Evolutionary conservation across 2,888 invertebrate species (phyloP).

Genomic region (Lithodes maja): DNA sequence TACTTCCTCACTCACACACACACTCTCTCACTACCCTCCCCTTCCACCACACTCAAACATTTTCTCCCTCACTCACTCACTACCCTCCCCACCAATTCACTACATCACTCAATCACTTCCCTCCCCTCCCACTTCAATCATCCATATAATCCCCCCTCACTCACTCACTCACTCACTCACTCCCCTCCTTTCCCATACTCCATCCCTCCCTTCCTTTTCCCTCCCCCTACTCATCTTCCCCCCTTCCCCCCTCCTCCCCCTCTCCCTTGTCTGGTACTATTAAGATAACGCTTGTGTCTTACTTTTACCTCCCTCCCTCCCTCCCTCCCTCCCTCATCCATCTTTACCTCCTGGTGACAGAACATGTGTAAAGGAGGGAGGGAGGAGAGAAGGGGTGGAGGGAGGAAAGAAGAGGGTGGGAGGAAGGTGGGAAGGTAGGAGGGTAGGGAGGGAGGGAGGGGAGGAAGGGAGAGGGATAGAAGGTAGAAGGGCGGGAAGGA

Average conservation of each 20-base stretch:
- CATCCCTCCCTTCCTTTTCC: no score
- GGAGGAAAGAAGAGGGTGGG: no score
- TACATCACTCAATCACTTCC: neutral
- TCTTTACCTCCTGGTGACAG: slow-evolving; percentile 6
- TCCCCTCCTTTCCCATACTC: no score
- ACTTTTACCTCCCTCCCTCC: neutral
- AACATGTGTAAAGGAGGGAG: no score
- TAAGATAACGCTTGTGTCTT: neutral
- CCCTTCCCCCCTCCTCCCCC: neutral
- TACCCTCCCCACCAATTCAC: neutral
- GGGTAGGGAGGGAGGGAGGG: neutral
- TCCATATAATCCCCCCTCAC: neutral
- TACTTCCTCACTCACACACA: no score
- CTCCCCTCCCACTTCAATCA: neutral
- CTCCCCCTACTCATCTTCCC: neutral
- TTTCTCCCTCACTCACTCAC: neutral
- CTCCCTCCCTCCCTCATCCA: neutral
- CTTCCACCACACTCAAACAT: neutral
- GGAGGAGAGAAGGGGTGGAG: no score
- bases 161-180: neutral
- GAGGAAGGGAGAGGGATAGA: slow-evolving; percentile 20
- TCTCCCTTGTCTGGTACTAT: neutral
- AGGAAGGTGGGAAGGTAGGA: no score
- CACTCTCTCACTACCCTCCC: neutral
- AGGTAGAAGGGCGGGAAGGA: neutral